phyloP scores from a whole-genome alignment of 1,140 invertebrate genomes.

The Maconellicoccus hirsutus region DNA sequence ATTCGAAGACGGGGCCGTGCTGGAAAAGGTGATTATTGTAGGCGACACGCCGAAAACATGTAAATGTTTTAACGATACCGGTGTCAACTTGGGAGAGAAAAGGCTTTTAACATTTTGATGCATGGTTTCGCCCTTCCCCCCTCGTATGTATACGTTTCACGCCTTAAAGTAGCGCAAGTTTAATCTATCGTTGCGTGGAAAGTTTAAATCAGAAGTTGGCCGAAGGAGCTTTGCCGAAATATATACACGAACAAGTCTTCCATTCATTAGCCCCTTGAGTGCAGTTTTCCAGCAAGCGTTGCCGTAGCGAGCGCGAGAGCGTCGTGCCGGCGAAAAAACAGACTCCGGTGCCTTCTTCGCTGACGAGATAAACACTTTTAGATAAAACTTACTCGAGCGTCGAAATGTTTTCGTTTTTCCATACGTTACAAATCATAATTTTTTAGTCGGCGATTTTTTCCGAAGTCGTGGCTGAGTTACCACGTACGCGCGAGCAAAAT shows the following conservation, averaged over 20 bases:
- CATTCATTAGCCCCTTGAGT: constrained; percentile 1
- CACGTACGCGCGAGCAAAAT: too few species aligned
- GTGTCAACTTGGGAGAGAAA: not conserved
- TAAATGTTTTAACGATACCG: not conserved
- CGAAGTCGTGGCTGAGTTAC: too few species aligned
- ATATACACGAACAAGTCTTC: constrained; percentile 8
- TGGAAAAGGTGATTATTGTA: too few species aligned
- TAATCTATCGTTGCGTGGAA: not conserved
- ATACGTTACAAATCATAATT: not conserved
- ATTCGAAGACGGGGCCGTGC: too few species aligned
- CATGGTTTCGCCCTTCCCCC: too few species aligned
- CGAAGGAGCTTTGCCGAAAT: not conserved
- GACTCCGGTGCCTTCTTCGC: not conserved
- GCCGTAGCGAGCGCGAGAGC: too few species aligned
- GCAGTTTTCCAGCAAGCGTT: not conserved
- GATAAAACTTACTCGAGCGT: not conserved
- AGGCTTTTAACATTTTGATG: not conserved
- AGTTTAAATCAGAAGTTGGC: constrained; percentile 8
- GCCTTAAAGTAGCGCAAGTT: not conserved
- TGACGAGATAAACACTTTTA: not conserved
- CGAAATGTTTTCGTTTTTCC: not conserved
- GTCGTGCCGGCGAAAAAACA: too few species aligned
- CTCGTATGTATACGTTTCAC: too few species aligned
- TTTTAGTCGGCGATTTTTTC: too few species aligned
- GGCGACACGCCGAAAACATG: too few species aligned